Base-by-base conservation (phyloP, 2,113 vertebrate genomes). In the Phainopepla nitens region DNA sequence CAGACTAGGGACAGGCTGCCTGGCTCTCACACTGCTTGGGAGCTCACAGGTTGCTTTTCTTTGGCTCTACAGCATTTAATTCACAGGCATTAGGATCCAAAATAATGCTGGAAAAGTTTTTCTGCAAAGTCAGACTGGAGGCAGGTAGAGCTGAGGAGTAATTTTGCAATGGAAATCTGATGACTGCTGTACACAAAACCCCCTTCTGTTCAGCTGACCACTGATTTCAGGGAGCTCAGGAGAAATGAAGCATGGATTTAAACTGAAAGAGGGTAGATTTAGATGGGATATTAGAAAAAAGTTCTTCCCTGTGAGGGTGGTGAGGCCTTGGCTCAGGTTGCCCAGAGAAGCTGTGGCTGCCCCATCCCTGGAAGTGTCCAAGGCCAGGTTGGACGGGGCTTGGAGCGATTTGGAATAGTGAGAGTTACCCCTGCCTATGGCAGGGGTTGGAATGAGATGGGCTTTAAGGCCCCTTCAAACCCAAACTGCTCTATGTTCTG, bases 361-460 rank as follows among this genome's bases (percentile, higher is more conserved):
- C 1, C 12, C 54, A 90, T 42, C 35, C 56, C 22, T 56, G 56
- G 19, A 31, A 62, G 15, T 6, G 22, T 36, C 19, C 62, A 20
- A 49, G 56, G 18, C 10, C 7, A 33, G 28, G 19, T 0, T 82
- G 36, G 19, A 20, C 0, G 0, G 9, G 13, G 9, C 5, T 81
- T 58, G n/a, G 68, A 58, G 44, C 9, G 44, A 2, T 28, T 33
- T 73, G 33, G 45, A 14, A 7, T 0, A 13, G 33, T 17, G 33
- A 3, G 1, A 82, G 23, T 4, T 29, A 5, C 39, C 36, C 60
- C 29, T 64, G 28, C 15, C 39, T 13, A 20, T 14, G 47, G 23
- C 45, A 56, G 17, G 17, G 13, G 5, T 1, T 39, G 50, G n/a
- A 36, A 88, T 9, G 2, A 8, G 50, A 33, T 11, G 39, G 39